Percentiles rank a stretch among this genome's conserved stretches.
Conservation (phyloP, 2,113 vertebrate species). For the Malaclemys terrapin region DNA sequence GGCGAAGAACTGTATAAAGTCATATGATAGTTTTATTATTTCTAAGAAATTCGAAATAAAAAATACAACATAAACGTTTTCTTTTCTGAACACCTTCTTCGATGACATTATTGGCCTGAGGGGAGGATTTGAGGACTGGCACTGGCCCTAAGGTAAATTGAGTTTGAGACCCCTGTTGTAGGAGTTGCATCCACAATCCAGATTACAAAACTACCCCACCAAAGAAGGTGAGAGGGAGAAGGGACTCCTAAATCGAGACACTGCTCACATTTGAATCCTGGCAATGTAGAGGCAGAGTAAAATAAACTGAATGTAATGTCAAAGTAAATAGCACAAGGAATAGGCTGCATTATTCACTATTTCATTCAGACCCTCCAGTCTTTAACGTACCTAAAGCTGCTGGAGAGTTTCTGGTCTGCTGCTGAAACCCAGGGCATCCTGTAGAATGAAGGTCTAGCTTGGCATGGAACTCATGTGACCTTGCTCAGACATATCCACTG, state of each 20-base stretch:
- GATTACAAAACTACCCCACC: accelerated
- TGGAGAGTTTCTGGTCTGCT: background rate
- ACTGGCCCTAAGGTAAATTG: no score
- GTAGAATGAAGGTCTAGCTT: background rate
- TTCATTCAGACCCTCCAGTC: background rate
- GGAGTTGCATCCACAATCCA: background rate
- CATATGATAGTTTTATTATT: no score
- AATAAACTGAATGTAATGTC: background rate
- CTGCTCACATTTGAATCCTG: accelerated
- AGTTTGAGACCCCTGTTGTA: background rate
- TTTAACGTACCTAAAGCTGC: background rate
- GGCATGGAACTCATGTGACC: background rate
- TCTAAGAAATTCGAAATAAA: no score
- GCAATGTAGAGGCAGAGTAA: background rate
- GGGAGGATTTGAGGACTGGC: no score
- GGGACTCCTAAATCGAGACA: accelerated
- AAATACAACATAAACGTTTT: no score
- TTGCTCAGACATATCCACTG: background rate
- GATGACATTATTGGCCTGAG: no score
- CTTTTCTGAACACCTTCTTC: no score
- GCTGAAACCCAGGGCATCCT: background rate
- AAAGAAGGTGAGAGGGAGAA: accelerated
- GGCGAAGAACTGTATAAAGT: no score
- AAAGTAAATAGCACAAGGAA: accelerated
- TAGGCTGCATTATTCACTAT: accelerated